Evolutionary conservation across 2,797 vertebrate species (phyloP), one percentile per base, ranked within the genome.

Genomic region (Eulemur albifrons): DNA sequence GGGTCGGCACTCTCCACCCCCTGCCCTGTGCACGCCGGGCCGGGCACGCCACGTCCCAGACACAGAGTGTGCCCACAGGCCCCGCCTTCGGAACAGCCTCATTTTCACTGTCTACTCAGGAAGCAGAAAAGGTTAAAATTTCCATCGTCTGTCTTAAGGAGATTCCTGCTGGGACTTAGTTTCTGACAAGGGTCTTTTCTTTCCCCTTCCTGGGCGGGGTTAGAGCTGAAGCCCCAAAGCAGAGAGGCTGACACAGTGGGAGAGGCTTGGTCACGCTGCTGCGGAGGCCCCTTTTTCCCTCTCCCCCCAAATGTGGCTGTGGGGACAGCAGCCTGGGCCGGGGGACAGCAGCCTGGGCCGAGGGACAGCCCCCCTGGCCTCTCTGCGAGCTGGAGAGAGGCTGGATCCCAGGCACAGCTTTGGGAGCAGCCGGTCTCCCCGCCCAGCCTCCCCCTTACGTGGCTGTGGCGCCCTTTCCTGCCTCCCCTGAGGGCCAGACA

Each of bases 61-160:
- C 48, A 48, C 65, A 61, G 27, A 40, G 83, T 61, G 54, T 35
- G 20, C 57, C 82, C 57, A 7, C 59, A 35, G 30, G 17, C 23
- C 32, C 27, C 17, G 35, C 61, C 82, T 69, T 59, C 20, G 43
- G 63, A 95, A 92, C 76, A 94, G 92, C 18, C 48, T 27, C 27
- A 48, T 94, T 95, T 89, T 87, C 72, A 85, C 72, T 1, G 40
- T 17, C 23, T 38, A 48, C 69, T 81, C 38, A 81, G 72, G 61
- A 95, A 89, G 63, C 38, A 81, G 72, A n/a, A 75, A 88, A 93
- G 61, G 25, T 80, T 92, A 73, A 77, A 5, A 87, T 96, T 91
- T 92, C 76, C 57, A 45, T 67, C 50, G 38, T 90, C 85, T 4
- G 4, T 88, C 54, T 88, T 45, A 5, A n/a, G 59, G 81, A 82